phyloP scores from a whole-genome alignment of 2,113 vertebrate species.

The Mesocricetus auratus region DNA sequence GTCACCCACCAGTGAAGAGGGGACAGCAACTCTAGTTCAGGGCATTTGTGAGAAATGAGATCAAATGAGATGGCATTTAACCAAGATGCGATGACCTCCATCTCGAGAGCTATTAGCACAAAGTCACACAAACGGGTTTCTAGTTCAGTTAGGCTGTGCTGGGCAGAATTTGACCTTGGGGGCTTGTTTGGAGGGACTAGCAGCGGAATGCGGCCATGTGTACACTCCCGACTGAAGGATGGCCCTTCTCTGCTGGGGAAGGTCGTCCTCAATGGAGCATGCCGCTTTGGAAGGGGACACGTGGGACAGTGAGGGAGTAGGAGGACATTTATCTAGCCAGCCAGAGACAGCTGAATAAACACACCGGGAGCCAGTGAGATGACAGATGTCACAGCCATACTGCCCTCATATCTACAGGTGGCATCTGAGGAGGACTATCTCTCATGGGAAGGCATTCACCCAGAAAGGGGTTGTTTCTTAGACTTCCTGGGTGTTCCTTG shows the following conservation, averaged over 20 bases:
- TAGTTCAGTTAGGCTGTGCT: background rate
- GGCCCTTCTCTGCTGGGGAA: background rate
- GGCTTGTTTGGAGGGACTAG: background rate
- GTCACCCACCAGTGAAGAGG: background rate
- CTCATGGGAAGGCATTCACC: background rate
- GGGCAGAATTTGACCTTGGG: background rate
- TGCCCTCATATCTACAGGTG: background rate
- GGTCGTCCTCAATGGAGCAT: background rate
- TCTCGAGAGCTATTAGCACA: fast-evolving
- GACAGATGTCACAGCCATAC: background rate
- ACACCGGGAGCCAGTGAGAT: background rate
- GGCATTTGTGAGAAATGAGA: background rate
- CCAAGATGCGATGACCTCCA: no score
- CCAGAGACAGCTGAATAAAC: background rate
- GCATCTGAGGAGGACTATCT: background rate
- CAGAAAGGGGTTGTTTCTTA: background rate
- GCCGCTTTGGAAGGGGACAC: background rate
- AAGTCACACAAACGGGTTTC: background rate
- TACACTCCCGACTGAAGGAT: background rate
- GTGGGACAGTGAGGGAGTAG: background rate
- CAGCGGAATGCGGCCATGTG: background rate
- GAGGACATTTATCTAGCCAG: background rate
- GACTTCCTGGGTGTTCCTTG: background rate
- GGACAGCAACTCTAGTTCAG: background rate
- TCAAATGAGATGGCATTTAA: background rate